These are phyloP conservation scores for Sebastiscus albofasciatus DNA, from an alignment of 2,797 vertebrate species.

Conservation along the genomic window DNA sequence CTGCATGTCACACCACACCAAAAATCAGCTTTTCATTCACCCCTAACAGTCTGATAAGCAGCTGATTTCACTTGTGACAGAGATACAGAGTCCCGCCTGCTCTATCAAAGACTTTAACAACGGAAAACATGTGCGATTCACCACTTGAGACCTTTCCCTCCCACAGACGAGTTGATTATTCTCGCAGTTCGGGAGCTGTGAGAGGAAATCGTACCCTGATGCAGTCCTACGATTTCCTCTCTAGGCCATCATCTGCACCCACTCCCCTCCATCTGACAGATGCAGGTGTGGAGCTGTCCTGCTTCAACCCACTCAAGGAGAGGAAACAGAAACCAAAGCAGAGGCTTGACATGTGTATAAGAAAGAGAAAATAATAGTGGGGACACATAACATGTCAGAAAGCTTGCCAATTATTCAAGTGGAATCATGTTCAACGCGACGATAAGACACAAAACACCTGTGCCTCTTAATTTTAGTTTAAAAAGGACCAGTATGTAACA, in stretches of 20 bases:
- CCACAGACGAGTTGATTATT: conserved; percentile 49
- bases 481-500: too few species aligned
- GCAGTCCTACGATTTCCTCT: conserved; percentile 59
- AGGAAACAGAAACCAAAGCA: conserved; percentile 26
- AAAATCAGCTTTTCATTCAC: not conserved
- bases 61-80: conserved; percentile 1
- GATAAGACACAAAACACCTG: not conserved
- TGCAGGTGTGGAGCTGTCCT: conserved; percentile 63
- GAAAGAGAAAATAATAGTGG: not conserved
- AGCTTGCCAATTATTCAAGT: not conserved
- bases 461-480: not conserved
- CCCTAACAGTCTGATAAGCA: not conserved
- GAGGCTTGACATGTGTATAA: conserved; percentile 11
- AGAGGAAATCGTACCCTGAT: conserved; percentile 33
- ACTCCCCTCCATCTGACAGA: conserved; percentile 52
- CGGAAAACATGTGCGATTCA: conserved; percentile 41
- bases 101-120: conserved; percentile 44
- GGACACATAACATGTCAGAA: not conserved
- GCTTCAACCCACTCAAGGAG: conserved; percentile 30
- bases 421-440: not conserved
- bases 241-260: conserved; percentile 37
- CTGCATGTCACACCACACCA: not conserved
- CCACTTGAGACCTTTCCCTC: conserved; percentile 40
- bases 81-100: not conserved
- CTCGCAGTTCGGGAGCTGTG: conserved; percentile 17